Base-by-base conservation (phyloP, 2,888 invertebrate species). In the Tenthredo mesomela region DNA sequence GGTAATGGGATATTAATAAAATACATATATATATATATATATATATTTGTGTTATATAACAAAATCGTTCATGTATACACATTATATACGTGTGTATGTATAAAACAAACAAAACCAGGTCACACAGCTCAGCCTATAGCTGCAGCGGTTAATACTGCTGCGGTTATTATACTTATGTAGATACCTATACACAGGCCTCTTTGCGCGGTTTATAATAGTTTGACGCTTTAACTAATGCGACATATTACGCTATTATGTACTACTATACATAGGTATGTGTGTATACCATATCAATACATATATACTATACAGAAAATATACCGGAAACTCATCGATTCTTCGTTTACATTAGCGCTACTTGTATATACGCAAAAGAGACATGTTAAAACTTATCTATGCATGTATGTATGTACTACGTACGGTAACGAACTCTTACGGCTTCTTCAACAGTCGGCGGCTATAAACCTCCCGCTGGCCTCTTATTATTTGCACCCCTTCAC, bases 71-170 rank as follows among this genome's bases (percentile, higher is more conserved):
- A 21, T 61, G 2, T 61, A 61, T 25, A 21, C 18, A 2, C 4
- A 58, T 37, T 7, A 6, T 37, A 25, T n/a, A 61, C 61, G 61
- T 61, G 21, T 61, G 25, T 37, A 9, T 61, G 70, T 70, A 29
- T 71, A n/a, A 40, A 71, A 40, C 40, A 71, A 71, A 71, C 70
- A 40, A 71, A 71, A 40, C 40, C 70, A 71, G 70, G 70, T 71
- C 61, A 61, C 61, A 61, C 40, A 71, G 54, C n/a, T 18, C 7
- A 54, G 5, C n/a, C n/a, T 54, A n/a, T n/a, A n/a, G 37, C 37
- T 10, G 70, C 70, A 18, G 29, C 70, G 70, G 70, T 70, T n/a
- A 40, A 71, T n/a, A 71, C 33, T 18, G 12, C 18, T 21, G 18
- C 15, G 33, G 40, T 40, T 71, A 40, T 71, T 12, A 71, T 40